phyloP scores from a whole-genome alignment of 2,888 invertebrate species.

The Agonopterix alstromeriana region DNA sequence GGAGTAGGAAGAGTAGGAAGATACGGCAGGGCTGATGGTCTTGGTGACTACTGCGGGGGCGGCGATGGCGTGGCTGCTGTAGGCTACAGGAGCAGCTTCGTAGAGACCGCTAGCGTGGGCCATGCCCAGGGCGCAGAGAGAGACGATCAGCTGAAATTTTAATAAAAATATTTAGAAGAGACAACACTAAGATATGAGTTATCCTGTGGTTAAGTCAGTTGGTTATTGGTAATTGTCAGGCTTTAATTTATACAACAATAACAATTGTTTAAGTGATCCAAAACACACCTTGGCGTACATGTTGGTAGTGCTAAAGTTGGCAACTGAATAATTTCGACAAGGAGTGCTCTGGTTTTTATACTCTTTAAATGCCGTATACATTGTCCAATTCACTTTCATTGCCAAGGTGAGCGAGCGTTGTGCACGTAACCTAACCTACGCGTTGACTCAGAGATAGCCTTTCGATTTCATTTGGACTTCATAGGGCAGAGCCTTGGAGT shows the following conservation, averaged over 20 bases:
- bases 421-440: constrained; percentile 36
- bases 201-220: no score
- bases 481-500: constrained; percentile 45
- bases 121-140: constrained; percentile 77
- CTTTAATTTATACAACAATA: no score
- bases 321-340: constrained; percentile 68
- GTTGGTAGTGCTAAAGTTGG: constrained; percentile 67
- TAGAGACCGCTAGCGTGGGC: constrained; percentile 75
- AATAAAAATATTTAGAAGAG: no score
- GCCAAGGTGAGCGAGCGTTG: constrained; percentile 59
- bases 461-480: constrained; percentile 62
- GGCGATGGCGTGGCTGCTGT: constrained; percentile 48
- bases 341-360: constrained; percentile 70
- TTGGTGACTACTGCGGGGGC: constrained; percentile 26
- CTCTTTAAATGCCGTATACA: constrained; percentile 40
- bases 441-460: constrained; percentile 67
- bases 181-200: no score
- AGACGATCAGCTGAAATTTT: constrained; percentile 67
- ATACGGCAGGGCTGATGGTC: constrained; percentile 51
- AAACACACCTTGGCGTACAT: constrained; percentile 70
- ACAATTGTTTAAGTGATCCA: not conserved
- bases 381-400: constrained; percentile 69
- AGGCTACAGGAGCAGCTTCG: constrained; percentile 63
- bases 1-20: constrained; percentile 26
- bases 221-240: no score